Evolutionary conservation across 2,797 vertebrate species (phyloP).

Genomic region (Onychomys leucogaster): DNA sequence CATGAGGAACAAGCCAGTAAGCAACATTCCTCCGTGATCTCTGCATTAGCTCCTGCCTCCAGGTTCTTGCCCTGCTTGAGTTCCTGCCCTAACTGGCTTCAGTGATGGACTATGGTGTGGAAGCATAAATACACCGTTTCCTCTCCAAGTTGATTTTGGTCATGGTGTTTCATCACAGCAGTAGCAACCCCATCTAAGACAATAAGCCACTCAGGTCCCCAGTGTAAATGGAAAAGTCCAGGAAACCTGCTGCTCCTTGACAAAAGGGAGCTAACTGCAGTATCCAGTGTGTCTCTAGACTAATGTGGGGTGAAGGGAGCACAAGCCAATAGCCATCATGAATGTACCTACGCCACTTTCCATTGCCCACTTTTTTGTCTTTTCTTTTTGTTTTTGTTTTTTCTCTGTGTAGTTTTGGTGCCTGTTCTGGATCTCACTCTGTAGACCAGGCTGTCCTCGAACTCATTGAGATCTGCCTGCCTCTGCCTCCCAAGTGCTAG

Average conservation of each 20-base stretch:
- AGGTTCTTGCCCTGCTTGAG: neutral
- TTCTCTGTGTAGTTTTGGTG: no score
- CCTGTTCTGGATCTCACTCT: no score
- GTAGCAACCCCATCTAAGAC: neutral
- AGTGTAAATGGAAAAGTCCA: neutral
- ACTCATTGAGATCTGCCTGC: no score
- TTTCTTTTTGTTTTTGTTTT: no score
- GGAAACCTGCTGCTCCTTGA: conserved; percentile 9
- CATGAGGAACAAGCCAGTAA: neutral
- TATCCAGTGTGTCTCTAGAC: neutral
- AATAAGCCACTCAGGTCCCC: neutral
- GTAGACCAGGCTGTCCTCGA: no score
- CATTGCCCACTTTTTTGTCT: neutral
- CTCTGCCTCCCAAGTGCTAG: no score
- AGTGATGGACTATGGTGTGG: neutral
- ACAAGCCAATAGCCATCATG: neutral
- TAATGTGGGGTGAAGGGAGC: neutral
- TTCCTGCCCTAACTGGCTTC: neutral
- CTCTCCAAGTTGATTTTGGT: neutral
- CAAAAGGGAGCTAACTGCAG: neutral
- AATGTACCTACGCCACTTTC: neutral
- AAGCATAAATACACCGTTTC: neutral
- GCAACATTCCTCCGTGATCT: neutral
- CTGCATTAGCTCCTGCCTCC: neutral
- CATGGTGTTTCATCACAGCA: neutral